phyloP scores from a whole-genome alignment of 2,888 invertebrate species.

The Acleris literana region DNA sequence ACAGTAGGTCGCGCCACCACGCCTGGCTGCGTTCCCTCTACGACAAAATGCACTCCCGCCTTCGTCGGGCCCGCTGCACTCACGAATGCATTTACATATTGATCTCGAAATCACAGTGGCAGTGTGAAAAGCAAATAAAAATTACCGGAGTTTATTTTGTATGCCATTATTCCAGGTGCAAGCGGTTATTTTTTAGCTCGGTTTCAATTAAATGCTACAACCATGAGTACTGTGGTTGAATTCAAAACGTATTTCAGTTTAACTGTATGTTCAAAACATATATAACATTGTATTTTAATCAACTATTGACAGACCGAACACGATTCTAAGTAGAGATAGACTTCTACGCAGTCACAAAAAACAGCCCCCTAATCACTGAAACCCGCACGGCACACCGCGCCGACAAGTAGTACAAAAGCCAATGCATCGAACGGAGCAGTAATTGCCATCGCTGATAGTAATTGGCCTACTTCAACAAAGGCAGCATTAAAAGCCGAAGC shows the following conservation, averaged over 20 bases:
- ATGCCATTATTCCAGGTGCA: slow-evolving; percentile 33
- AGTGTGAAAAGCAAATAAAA: slow-evolving; percentile 65
- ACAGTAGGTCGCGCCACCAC: slow-evolving; percentile 58
- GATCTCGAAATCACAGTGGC: slow-evolving; percentile 71
- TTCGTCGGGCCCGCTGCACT: slow-evolving; percentile 58
- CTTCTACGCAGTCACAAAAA: slow-evolving; percentile 4
- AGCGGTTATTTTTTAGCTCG: slow-evolving; percentile 5
- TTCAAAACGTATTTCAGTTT: too few species aligned
- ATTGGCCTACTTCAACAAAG: slow-evolving; percentile 71
- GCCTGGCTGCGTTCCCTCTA: slow-evolving; percentile 59
- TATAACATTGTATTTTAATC: too few species aligned
- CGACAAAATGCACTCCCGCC: slow-evolving; percentile 78
- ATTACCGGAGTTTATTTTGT: slow-evolving; percentile 44
- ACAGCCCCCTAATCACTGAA: slow-evolving; percentile 5
- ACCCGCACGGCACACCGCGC: slow-evolving; percentile 28
- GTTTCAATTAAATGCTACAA: slow-evolving; percentile 9
- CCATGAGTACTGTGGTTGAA: too few species aligned
- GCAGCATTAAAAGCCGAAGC: slow-evolving; percentile 66
- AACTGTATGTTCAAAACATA: too few species aligned
- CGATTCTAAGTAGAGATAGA: too few species aligned
- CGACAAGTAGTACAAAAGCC: slow-evolving; percentile 40
- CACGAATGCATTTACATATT: slow-evolving; percentile 78
- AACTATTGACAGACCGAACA: too few species aligned
- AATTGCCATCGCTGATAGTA: slow-evolving; percentile 62
- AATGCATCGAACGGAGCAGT: slow-evolving; percentile 48